Base-by-base conservation (phyloP, 1,140 invertebrate species). In the Papilio glaucus region DNA sequence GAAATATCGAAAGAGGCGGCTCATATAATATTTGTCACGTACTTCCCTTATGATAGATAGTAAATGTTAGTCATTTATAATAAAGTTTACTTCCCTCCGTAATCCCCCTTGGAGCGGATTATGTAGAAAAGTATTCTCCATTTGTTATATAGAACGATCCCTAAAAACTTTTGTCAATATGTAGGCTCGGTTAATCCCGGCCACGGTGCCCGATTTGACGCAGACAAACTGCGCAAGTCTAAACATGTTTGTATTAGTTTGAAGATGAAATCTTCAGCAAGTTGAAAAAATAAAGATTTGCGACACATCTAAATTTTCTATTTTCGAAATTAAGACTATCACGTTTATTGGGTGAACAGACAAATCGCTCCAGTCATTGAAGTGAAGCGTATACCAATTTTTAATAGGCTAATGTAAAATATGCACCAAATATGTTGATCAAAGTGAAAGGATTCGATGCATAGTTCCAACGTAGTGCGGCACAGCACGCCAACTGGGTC, bases 161-260 rank as follows among this genome's bases (percentile, higher is more conserved):
- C 21, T 57, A 57, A 57, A 57, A 57, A 57, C 49, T 57, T 57
- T 24, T 57, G 42, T 57, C 49, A 57, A 57, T 57, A 57, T 57
- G 49, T 57, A 26, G 21, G 21, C 49, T 24, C 21, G 0, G 2
- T 9, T 57, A 24, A 57, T 26, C 9, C 49, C 8, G 21, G 9
- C 9, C 21, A 21, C 12, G 12, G 1, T 1, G 49, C 4, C n/a
- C 12, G 21, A 57, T 24, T 57, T 57, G 21, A 57, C 49, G 10
- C 18, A 21, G 9, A 57, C 12, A 49, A 49, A 49, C 15, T 21
- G 10, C 1, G 9, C 21, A 6, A 9, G 24, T 24, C 10, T 24
- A 26, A 10, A 57, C 12, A 13, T n/a, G n/a, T n/a, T n/a, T n/a
- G n/a, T n/a, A n/a, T n/a, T n/a, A n/a, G n/a, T n/a, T n/a, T n/a